Evolutionary conservation across 1,140 invertebrate species (phyloP), one percentile per base, ranked within the genome.

Genomic region (Aphidius gifuensis): DNA sequence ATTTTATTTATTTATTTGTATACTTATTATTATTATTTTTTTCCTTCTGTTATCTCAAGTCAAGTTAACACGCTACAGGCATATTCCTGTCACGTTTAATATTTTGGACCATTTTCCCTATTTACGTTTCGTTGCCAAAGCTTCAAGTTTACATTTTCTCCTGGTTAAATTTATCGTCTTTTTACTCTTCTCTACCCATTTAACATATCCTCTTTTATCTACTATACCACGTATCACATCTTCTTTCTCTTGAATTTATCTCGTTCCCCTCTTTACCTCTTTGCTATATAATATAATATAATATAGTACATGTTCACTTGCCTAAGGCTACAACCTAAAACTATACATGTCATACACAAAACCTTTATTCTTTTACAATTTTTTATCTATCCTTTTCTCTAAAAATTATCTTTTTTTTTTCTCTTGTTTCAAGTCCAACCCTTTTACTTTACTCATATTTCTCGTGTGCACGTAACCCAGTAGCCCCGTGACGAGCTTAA

Each of bases 81-180:
- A 55, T 43, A 62, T 62, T 62, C 61, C 48, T 23, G 48, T 63
- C 61, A 58, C 61, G 61, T 63, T 58, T 63, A 63, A 63, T 58
- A 63, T 63, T 63, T 63, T 53, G 61, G 58, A 63, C 58, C 56
- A 21, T 55, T 32, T 32, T 47, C 23, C 21, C 45, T 63, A 63
- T 63, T 58, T 58, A 63, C 55, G 58, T 63, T 63, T 63, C 44
- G 47, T 46, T 16, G 51, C 6, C 39, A 32, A 49, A 23, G 43
- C 47, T 62, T 46, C 40, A 44, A 62, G 47, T 51, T 49, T 43
- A 56, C 60, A 21, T 61, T 51, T 48, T 44, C 51, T n/a, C 39
- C 49, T 11, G 51, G 40, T 39, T 40, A 5, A 11, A 38, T 40
- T 11, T 43, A 54, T 39, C 7, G 40, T 54, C 23, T 51, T 38